Evolutionary conservation across 2,888 invertebrate genomes (phyloP).

Genomic region (Lottia scabra): DNA sequence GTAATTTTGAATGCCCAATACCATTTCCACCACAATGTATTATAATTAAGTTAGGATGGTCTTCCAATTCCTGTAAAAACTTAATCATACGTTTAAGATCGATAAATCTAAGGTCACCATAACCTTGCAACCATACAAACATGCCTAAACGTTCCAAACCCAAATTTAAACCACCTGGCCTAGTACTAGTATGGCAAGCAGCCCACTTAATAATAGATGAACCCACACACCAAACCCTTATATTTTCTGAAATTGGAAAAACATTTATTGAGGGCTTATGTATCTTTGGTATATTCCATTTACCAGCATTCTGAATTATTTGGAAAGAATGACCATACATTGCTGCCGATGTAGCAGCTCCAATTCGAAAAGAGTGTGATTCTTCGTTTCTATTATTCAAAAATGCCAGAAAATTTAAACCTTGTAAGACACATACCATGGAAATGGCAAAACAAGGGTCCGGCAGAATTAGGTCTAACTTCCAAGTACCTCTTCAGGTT

Average conservation of each 20-base stretch:
- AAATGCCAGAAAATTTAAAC: not conserved
- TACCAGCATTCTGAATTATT: not conserved
- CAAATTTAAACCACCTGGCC: not conserved
- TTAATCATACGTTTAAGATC: not conserved
- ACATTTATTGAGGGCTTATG: no score
- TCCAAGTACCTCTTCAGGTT: not conserved
- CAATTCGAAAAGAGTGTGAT: not conserved
- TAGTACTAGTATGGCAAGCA: not conserved
- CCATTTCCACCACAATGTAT: not conserved
- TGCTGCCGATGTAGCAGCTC: not conserved
- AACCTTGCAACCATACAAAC: not conserved
- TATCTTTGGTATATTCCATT: not conserved
- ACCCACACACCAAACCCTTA: not conserved
- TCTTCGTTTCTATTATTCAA: not conserved
- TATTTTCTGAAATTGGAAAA: not conserved
- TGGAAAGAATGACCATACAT: not conserved
- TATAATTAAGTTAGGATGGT: not conserved
- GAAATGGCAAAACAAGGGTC: not conserved
- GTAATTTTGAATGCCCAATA: no score
- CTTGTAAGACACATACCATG: not conserved
- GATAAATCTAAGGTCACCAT: not conserved
- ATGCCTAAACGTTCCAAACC: not conserved
- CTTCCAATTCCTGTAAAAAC: not conserved
- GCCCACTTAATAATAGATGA: not conserved
- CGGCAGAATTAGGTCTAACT: not conserved